Evolutionary conservation across 2,797 vertebrate genomes (phyloP).

Genomic region (Poeciliopsis turneri): DNA sequence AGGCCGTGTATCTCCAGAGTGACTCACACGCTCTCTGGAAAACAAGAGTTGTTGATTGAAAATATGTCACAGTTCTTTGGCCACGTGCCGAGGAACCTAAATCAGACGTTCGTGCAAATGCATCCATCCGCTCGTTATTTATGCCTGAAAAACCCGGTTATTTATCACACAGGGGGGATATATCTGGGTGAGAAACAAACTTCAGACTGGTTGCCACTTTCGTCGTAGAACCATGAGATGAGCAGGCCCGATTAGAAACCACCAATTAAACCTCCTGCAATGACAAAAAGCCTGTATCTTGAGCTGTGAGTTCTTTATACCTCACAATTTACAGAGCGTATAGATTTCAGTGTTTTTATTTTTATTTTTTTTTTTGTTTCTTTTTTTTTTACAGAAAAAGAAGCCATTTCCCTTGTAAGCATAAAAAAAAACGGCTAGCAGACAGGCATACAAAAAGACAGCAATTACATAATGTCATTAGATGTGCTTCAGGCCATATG

Average conservation of each 20-base stretch:
- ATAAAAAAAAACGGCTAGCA: constrained; percentile 10
- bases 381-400: constrained; percentile 4
- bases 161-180: not conserved
- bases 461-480: constrained; percentile 46
- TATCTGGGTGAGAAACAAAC: not conserved
- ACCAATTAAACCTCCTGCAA: not conserved
- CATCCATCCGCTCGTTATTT: not conserved
- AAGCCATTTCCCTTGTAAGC: constrained; percentile 10
- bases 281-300: not conserved
- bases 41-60: not conserved
- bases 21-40: not conserved
- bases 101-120: not conserved
- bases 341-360: constrained; percentile 3
- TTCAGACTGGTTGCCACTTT: not conserved
- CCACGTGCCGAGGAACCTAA: not conserved
- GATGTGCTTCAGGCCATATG: constrained; percentile 32
- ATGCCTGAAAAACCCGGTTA: not conserved
- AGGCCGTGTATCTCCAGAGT: not conserved
- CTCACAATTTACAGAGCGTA: constrained; percentile 3
- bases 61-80: not conserved
- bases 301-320: not conserved
- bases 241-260: not conserved
- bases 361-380: too few species aligned
- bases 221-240: not conserved
- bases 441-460: constrained; percentile 49